Evolutionary conservation across 30 jellyfish, hydroid and myxozoan species (phyloP).

Genomic region (Euphysa ruthae): DNA sequence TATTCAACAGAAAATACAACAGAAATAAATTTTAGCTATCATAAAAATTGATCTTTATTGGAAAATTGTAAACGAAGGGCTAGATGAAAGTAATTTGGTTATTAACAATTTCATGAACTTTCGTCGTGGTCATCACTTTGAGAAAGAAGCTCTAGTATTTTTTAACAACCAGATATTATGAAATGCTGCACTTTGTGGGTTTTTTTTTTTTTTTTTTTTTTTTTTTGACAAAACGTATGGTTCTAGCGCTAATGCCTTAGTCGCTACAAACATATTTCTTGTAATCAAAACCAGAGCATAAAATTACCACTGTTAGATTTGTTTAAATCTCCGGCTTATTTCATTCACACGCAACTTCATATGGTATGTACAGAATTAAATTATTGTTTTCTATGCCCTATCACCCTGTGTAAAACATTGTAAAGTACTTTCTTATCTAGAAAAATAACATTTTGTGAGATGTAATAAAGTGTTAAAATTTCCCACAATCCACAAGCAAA

Average conservation of each 20-base stretch:
- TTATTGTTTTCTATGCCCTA: constrained; percentile 21
- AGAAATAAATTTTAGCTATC: background rate
- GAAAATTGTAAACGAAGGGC: background rate
- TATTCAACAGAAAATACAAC: background rate
- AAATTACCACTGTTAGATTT: background rate
- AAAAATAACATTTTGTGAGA: constrained; percentile 6
- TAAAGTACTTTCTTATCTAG: constrained; percentile 11
- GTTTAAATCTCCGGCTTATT: background rate
- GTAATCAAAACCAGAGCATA: constrained; percentile 8
- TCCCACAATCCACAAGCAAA: no score
- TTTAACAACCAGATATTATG: background rate
- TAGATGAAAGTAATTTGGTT: background rate
- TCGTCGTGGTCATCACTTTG: constrained; percentile 13
- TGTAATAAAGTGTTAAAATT: background rate
- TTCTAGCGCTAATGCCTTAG: constrained; percentile 18
- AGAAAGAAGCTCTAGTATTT: constrained; percentile 6
- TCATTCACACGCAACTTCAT: constrained; percentile 8
- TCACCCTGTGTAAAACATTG: constrained; percentile 6
- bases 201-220: background rate
- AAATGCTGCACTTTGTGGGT: constrained; percentile 7
- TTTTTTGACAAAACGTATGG: background rate
- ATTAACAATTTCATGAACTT: background rate
- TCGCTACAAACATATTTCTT: background rate
- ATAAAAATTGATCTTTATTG: background rate
- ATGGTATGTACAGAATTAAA: constrained; percentile 15